phyloP scores from a whole-genome alignment of 2,888 invertebrate species.

The Azorinus chamasolen region DNA sequence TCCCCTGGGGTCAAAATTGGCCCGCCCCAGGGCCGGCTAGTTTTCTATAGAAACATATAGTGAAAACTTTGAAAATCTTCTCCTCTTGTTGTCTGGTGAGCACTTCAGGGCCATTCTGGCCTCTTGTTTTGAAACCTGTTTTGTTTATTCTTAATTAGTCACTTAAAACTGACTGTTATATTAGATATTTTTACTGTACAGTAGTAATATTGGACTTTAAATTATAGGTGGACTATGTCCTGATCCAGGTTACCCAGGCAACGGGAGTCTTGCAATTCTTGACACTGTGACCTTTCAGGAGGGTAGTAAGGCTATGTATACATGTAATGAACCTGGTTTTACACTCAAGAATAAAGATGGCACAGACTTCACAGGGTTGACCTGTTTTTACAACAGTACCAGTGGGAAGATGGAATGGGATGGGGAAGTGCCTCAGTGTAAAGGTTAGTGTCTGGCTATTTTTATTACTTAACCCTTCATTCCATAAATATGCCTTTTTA shows the following conservation, averaged over 20 bases:
- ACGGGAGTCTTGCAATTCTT: constrained; percentile 50
- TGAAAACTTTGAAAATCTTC: no score
- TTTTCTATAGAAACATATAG: no score
- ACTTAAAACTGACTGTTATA: no score
- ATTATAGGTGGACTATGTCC: constrained; percentile 71
- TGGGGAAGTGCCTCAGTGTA: constrained; percentile 62
- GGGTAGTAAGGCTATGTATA: constrained; percentile 61
- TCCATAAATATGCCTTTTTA: neutral
- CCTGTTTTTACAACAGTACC: constrained; percentile 51
- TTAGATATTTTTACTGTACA: no score
- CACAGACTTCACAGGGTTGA: constrained; percentile 35
- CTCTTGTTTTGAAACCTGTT: no score
- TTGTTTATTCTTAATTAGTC: no score
- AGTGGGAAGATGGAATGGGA: constrained; percentile 39
- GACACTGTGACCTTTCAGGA: constrained; percentile 72
- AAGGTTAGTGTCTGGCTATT: constrained; percentile 66
- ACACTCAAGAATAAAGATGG: constrained; percentile 34
- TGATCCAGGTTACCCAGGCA: constrained; percentile 73
- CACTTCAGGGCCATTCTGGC: no score
- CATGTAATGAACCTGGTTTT: constrained; percentile 64
- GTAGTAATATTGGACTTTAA: no score
- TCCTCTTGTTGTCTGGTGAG: no score
- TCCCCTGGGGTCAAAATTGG: no score
- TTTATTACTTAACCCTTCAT: neutral
- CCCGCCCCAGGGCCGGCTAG: no score